Evolutionary conservation across 1,140 invertebrate species (phyloP).

Genomic region (Calephelis nemesis): DNA sequence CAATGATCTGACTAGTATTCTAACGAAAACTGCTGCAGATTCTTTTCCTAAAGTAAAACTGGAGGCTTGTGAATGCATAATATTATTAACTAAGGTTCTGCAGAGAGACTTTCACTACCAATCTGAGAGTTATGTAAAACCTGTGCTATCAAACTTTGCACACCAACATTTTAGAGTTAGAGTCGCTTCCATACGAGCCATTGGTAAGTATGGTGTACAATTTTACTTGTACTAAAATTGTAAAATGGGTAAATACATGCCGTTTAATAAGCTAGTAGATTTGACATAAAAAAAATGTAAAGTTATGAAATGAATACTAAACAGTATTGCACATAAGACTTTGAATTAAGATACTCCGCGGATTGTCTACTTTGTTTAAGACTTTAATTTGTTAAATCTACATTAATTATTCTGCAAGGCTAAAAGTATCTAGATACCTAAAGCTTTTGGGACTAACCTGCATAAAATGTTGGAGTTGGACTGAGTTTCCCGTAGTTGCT

Average conservation of each 20-base stretch:
- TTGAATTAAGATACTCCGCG: no score
- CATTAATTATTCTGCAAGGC: no score
- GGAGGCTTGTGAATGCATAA: conserved; percentile 86
- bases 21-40: conserved; percentile 86
- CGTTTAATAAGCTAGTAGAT: no score
- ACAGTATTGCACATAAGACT: no score
- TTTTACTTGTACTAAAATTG: no score
- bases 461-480: no score
- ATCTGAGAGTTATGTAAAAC: conserved; percentile 86
- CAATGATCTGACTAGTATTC: conserved; percentile 87
- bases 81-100: conserved; percentile 82
- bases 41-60: conserved; percentile 89
- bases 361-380: no score
- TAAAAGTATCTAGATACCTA: not conserved
- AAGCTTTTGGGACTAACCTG: not conserved
- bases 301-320: no score
- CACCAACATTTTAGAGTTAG: conserved; percentile 92
- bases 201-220: conserved; percentile 73
- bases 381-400: no score
- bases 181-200: conserved; percentile 84
- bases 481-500: no score
- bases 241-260: no score
- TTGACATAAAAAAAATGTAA: no score
- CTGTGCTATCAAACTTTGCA: conserved; percentile 84
- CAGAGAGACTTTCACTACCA: conserved; percentile 86